Evolutionary conservation across 2,888 invertebrate genomes (phyloP), one percentile per base, ranked within the genome.

Genomic region (Incurvaria masculella): DNA sequence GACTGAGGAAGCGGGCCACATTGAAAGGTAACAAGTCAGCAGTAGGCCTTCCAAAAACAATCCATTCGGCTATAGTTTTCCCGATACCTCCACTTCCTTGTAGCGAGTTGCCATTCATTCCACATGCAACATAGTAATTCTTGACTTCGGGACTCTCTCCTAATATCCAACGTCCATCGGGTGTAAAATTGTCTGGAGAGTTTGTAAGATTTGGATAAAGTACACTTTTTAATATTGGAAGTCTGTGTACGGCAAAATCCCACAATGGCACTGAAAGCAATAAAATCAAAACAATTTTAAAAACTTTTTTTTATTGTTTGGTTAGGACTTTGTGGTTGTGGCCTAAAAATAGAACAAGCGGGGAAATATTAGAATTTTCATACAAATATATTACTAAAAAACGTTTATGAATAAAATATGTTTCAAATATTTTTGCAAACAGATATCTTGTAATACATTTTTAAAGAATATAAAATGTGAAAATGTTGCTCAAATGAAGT

Each of bases 81-180:
- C 88, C 88, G 45, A 87, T 82, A 3, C 87, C 88, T 49, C 86
- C 87, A 42, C 85, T 85, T n/a, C 84, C 84, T 62, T 85, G 85
- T 41, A 87, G 67, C 10, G 86, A 83, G 61, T 84, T 83, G 5
- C 85, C 85, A 66, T 85, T 86, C 84, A 87, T 85, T 21, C 88
- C 88, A 50, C 84, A 84, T 43, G 86, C 87, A n/a, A 87, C 84
- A 65, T 82, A 87, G 62, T 88, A 88, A 60, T 87, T 87, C 52
- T 79, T 79, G 14, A 87, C 80, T 72, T 86, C 86, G 2, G 87
- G 81, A 21, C 83, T 79, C 65, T 86, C 84, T 21, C 87, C 87
- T 11, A 88, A 61, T 57, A 87, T 82, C 84, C 85, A 85, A 58
- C 82, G 73, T 10, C 86, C 85, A 69, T 88, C 87, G 1, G 87